Conservation (phyloP, 2,888 invertebrate genomes). For the Stenolophus ochropezus region DNA sequence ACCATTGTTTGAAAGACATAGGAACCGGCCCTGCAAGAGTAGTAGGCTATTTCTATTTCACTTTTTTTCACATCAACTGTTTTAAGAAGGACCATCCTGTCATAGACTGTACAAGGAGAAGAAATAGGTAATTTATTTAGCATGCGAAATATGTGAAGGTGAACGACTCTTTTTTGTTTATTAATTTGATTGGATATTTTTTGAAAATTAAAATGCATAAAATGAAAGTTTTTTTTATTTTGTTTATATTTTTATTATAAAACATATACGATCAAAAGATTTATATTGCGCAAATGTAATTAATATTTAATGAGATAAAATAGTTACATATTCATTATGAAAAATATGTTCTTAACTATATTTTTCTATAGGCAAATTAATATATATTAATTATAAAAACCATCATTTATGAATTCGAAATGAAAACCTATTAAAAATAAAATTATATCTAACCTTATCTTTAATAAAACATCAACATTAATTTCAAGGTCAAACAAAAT, state of each 20-base stretch:
- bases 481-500: background rate
- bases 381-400: background rate
- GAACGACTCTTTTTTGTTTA: background rate
- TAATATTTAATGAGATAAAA: too few relatives aligned
- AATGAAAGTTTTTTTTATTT: too few relatives aligned
- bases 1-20: constrained; percentile 79
- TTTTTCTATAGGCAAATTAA: too few relatives aligned
- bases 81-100: constrained; percentile 78
- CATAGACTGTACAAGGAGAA: constrained; percentile 72
- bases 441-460: background rate
- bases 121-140: constrained; percentile 69
- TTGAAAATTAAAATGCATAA: too few relatives aligned
- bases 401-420: background rate
- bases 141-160: background rate
- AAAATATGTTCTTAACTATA: too few relatives aligned
- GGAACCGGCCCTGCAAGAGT: constrained; percentile 75
- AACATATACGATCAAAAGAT: too few relatives aligned
- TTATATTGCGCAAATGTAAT: too few relatives aligned
- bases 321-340: too few relatives aligned
- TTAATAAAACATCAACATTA: background rate
- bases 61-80: constrained; percentile 82
- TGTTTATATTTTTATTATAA: too few relatives aligned
- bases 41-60: constrained; percentile 84
- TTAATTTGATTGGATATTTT: too few relatives aligned
- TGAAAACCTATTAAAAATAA: background rate